These are phyloP conservation scores for Papilio gigon DNA, from an alignment of 2,888 invertebrate genomes.

Conservation along the genomic window DNA sequence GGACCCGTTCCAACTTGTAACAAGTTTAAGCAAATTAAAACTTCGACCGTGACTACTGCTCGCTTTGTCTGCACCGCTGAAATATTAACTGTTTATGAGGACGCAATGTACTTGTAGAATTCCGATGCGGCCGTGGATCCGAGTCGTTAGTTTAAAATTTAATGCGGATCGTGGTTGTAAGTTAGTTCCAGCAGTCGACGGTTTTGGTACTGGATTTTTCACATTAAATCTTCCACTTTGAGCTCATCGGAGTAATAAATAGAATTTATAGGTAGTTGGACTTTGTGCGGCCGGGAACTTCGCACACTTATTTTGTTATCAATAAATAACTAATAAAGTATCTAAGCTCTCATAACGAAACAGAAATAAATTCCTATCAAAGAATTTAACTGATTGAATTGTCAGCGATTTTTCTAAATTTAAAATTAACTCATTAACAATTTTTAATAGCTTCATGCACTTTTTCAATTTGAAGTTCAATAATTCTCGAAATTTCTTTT, in stretches of 20 bases:
- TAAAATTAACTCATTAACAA: too few species aligned
- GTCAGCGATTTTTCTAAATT: too few species aligned
- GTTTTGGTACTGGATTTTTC: conserved; percentile 42
- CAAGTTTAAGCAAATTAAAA: conserved; percentile 83
- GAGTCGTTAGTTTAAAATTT: conserved; percentile 73
- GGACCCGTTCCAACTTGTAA: conserved; percentile 79
- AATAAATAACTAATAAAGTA: conserved; percentile 6
- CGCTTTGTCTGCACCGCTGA: conserved; percentile 74
- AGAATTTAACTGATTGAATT: too few species aligned
- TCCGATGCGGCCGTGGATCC: conserved; percentile 61
- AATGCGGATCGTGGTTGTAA: conserved; percentile 63
- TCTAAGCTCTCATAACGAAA: not conserved
- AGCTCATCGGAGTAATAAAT: conserved; percentile 41
- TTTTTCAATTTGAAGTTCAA: too few species aligned
- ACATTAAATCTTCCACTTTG: conserved; percentile 42
- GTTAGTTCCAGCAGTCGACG: conserved; percentile 62
- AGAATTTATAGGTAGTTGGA: conserved; percentile 36
- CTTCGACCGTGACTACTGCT: conserved; percentile 77
- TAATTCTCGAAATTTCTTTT: too few species aligned
- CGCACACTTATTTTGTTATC: conserved; percentile 21
- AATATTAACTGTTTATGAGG: conserved; percentile 81
- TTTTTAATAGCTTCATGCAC: too few species aligned
- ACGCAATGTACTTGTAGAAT: conserved; percentile 70
- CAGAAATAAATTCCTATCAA: not conserved
- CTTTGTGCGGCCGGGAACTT: conserved; percentile 34